phyloP scores from a whole-genome alignment of 2,113 vertebrate genomes.

The Mixornis gularis region DNA sequence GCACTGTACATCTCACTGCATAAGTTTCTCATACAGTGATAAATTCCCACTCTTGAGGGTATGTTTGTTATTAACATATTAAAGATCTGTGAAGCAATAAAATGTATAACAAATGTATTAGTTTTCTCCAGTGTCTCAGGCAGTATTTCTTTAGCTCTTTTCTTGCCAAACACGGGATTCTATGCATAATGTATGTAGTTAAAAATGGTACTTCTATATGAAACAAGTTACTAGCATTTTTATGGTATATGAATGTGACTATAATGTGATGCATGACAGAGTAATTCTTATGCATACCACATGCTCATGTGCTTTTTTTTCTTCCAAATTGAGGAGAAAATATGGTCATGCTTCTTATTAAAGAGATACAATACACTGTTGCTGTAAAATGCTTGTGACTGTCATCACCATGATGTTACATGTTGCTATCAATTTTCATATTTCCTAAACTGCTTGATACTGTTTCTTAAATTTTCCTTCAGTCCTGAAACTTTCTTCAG shows the following conservation, averaged over 20 bases:
- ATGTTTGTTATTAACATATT: background rate
- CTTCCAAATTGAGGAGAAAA: slow-evolving; percentile 40
- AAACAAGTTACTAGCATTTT: background rate
- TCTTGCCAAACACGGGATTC: background rate
- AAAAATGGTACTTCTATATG: background rate
- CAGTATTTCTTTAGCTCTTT: background rate
- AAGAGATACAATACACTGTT: slow-evolving; percentile 20
- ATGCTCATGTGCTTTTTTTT: slow-evolving; percentile 27
- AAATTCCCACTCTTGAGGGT: background rate
- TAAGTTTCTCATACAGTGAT: background rate
- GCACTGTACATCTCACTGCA: background rate
- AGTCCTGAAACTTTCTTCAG: background rate
- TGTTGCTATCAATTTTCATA: background rate
- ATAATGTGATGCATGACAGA: slow-evolving; percentile 9
- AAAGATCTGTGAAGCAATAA: background rate
- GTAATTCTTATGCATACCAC: slow-evolving; percentile 42
- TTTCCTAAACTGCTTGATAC: background rate
- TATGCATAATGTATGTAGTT: background rate
- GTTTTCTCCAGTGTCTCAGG: background rate
- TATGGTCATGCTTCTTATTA: slow-evolving; percentile 24
- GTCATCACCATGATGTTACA: background rate
- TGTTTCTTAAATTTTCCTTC: background rate
- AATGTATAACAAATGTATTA: background rate
- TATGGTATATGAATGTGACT: slow-evolving; percentile 8
- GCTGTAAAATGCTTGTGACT: slow-evolving; percentile 16